Evolutionary conservation across 2,888 invertebrate species (phyloP).

Genomic region (Masnerella sp.): DNA sequence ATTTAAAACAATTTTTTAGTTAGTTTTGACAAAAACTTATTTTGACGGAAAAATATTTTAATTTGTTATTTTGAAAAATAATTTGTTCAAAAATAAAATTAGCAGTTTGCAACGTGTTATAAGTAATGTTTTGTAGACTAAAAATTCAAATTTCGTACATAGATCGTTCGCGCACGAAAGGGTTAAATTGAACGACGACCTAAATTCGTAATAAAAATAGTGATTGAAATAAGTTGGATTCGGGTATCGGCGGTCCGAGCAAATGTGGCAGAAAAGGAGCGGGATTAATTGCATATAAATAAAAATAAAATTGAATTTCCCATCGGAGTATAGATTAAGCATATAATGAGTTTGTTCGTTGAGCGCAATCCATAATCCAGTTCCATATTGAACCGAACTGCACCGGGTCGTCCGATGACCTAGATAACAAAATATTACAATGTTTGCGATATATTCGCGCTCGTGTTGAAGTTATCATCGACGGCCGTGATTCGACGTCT

Average conservation of each 20-base stretch:
- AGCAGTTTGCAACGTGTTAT: too few species aligned
- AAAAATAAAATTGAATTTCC: conserved; percentile 50
- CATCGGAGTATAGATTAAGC: conserved; percentile 39
- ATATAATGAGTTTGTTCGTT: conserved; percentile 54
- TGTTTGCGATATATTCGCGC: conserved; percentile 54
- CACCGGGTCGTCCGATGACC: conserved; percentile 57
- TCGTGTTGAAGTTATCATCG: conserved; percentile 43
- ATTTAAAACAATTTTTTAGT: too few species aligned
- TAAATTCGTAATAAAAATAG: conserved; percentile 46
- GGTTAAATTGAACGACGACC: conserved; percentile 56
- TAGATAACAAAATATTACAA: conserved; percentile 60
- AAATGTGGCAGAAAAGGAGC: conserved; percentile 23
- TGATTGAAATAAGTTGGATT: conserved; percentile 43
- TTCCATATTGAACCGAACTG: conserved; percentile 59
- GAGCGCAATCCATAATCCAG: conserved; percentile 57
- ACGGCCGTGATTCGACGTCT: conserved; percentile 30
- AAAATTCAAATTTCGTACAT: conserved; percentile 46
- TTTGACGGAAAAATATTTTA: too few species aligned
- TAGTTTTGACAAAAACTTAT: too few species aligned
- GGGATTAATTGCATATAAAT: conserved; percentile 49
- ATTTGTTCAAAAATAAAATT: too few species aligned
- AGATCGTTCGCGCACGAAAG: conserved; percentile 43
- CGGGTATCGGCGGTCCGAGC: too few species aligned
- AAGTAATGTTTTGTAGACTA: background rate
- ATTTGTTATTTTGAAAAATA: too few species aligned